Evolutionary conservation across 2,797 vertebrate species (phyloP), one percentile per base, ranked within the genome.

Genomic region (Sebastes itinus): DNA sequence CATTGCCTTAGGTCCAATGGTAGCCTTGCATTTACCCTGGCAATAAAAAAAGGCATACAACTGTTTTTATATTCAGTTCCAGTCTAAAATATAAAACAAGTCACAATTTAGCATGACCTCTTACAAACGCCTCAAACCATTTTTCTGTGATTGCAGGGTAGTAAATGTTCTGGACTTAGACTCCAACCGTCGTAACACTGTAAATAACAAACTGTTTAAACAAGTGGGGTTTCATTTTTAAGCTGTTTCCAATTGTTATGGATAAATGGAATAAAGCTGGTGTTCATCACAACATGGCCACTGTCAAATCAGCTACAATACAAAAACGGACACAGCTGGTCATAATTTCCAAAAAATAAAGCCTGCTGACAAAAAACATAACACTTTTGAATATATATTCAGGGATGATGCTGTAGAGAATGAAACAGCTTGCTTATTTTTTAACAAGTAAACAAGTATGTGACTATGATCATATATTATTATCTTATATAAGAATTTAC

Each of bases 11-110:
- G 88, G 87, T 86, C 55, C 68, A 68, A 52, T 72, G 72, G 69
- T 87, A 83, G 83, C 82, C 80, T 81, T 79, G 52, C 72, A 62
- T 86, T 88, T 81, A 91, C 88, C 76, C 78, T 52, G 54, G 63
- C 55, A 81, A 83, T 79, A 78, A 60, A 73, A 62, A 46, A 62
- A 72, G 49, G 49, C 65, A 73, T 58, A 81, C 30, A 68, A 84
- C 72, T 72, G 16, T 79, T 80, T 78, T 69, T 11, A 61, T 65
- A 81, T 88, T 90, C 64, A 83, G 82, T 65, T 76, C 13, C 20
- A n/a, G 22, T 61, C 13, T 58, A 70, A 82, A 78, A 75, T 83
- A 71, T 54, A 73, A 84, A 85, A 87, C 46, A 82, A 75, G 32
- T 56, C 68, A 78, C 59, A 64, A 62, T 75, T 78, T 60, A 79